Evolutionary conservation across 2,797 vertebrate genomes (phyloP).

Genomic region (Hafferia zeledoni): DNA sequence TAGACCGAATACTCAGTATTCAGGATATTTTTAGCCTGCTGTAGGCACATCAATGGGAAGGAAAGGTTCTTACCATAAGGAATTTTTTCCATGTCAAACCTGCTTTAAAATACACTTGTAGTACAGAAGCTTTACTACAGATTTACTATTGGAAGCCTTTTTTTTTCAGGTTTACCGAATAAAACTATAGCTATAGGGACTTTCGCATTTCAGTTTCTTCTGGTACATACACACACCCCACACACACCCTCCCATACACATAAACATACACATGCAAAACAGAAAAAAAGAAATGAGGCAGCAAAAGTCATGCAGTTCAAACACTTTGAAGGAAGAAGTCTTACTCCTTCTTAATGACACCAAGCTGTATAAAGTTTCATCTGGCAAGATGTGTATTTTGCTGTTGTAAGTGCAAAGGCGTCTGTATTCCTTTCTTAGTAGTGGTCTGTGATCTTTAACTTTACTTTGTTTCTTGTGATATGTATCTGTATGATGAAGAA

Average conservation of each 20-base stretch:
- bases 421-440: not conserved
- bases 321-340: not conserved
- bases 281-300: not conserved
- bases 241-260: accelerated
- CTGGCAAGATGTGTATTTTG: not conserved
- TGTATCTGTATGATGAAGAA: not conserved
- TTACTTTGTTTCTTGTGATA: not conserved
- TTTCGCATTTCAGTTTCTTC: not conserved
- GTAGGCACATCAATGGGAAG: not conserved
- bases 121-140: not conserved
- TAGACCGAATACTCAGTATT: slow-evolving; percentile 13
- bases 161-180: not conserved
- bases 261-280: not conserved
- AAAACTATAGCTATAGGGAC: not conserved
- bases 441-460: not conserved
- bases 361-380: not conserved
- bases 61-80: not conserved
- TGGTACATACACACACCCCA: accelerated
- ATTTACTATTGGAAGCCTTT: not conserved
- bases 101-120: not conserved
- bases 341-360: not conserved
- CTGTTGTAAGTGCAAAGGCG: not conserved
- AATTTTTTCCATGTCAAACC: not conserved
- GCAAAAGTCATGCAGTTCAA: not conserved
- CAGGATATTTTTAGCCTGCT: slow-evolving; percentile 48